Evolutionary conservation across 2,113 vertebrate genomes (phyloP), one percentile per base, ranked within the genome.

Genomic region (Cepphus grylle): DNA sequence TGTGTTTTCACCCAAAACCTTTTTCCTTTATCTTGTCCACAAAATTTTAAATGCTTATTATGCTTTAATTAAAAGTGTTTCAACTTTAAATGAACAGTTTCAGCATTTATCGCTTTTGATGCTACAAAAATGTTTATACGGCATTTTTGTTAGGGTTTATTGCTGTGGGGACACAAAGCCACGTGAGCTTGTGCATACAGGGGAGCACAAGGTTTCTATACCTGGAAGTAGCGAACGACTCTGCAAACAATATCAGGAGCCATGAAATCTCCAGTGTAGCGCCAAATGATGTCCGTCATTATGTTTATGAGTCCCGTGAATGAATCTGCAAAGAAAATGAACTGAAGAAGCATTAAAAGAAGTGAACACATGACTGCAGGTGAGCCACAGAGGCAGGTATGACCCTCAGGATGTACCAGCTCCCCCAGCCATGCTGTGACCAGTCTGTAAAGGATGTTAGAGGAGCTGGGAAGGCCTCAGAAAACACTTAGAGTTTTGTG

Each of bases 251-350:
- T 88, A 45, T 98, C 98, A 40, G 98, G 98, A 27, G 98, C 98
- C 96, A 98, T 88, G 86, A 98, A 98, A 65, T 98, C 97, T 59
- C 98, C 98, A 5, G 98, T 98, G 97, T 98, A 98, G 80, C 97
- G 93, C 98, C 98, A 98, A 22, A 98, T 98, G 8, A 98, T 98
- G 63, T 98, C 98, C 10, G 98, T 98, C 98, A 98, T 78, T 88
- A 98, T 97, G 94, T 98, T 98, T 91, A 98, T 94, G 73, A 98
- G 94, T 45, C 98, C 98, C 3, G 98, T 98, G 91, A 98, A 98
- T 22, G 92, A 96, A 88, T 98, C 98, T 98, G 88, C 81, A 53
- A 91, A 72, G 90, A 95, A 80, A 87, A 71, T 40, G 26, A 65
- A 43, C 38, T 8, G 32, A 84, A 71, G 45, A 26, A 36, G 18